Evolutionary conservation across 2,797 vertebrate genomes (phyloP).

Genomic region (Nyctibius grandis): DNA sequence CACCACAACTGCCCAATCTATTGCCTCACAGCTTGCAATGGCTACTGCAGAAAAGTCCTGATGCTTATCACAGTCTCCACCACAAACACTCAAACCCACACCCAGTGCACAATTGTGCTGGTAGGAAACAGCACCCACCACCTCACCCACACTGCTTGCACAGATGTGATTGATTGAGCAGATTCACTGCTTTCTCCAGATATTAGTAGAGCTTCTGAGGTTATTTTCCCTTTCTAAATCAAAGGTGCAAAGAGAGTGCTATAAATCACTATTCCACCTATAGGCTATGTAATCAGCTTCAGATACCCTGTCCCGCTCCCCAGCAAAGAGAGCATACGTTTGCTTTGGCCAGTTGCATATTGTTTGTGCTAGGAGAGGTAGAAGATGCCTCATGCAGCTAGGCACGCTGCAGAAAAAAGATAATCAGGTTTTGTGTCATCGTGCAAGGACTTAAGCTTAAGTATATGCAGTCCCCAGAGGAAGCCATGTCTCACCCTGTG

Average conservation of each 20-base stretch:
- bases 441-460: background rate
- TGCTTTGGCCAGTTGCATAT: slow-evolving; percentile 3
- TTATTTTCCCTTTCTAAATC: background rate
- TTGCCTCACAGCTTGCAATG: background rate
- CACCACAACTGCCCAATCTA: background rate
- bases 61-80: background rate
- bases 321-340: background rate
- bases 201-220: background rate
- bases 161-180: fast-evolving
- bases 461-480: background rate
- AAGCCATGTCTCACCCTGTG: background rate
- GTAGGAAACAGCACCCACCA: background rate
- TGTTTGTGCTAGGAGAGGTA: slow-evolving; percentile 3
- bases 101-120: background rate
- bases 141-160: background rate
- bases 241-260: background rate
- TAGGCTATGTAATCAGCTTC: background rate
- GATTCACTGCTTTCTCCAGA: background rate
- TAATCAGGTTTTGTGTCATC: background rate
- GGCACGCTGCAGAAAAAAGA: background rate
- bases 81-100: background rate
- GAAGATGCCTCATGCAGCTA: background rate
- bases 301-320: background rate
- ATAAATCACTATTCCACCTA: background rate
- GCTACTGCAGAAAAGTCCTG: background rate